Evolutionary conservation across 1,140 invertebrate genomes (phyloP).

Genomic region (Bathynomus jamesi): DNA sequence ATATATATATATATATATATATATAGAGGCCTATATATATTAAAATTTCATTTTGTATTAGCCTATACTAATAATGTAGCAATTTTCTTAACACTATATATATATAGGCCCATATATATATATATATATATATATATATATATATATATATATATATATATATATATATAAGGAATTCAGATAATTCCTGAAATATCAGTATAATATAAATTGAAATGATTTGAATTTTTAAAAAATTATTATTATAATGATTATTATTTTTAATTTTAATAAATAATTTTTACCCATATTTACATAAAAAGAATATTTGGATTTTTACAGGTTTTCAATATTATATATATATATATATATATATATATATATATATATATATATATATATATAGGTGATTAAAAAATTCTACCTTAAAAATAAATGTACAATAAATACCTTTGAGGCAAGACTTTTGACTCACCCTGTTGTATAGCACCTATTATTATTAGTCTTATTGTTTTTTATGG

Average conservation of each 20-base stretch:
- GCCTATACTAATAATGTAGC: too few species aligned
- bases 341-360: constrained; percentile 2
- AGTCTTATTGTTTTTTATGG: neutral
- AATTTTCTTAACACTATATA: neutral
- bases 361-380: constrained; percentile 3
- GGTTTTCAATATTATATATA: neutral
- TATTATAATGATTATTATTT: too few species aligned
- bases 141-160: constrained; percentile 3
- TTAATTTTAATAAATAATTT: too few species aligned
- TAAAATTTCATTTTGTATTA: too few species aligned
- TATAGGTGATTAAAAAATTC: neutral
- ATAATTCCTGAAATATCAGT: too few species aligned
- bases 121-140: constrained; percentile 2
- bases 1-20: constrained; percentile 3
- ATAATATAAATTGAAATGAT: too few species aligned
- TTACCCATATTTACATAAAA: neutral
- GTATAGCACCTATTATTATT: neutral
- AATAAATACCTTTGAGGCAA: neutral
- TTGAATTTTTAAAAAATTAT: too few species aligned
- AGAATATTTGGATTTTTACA: neutral
- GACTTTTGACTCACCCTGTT: too few species aligned
- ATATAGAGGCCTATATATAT: too few species aligned
- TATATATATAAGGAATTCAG: neutral
- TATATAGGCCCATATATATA: neutral
- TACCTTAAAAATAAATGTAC: neutral